Base-by-base conservation (phyloP, 2,888 invertebrate genomes). In the Listrodromus nycthemerus region DNA sequence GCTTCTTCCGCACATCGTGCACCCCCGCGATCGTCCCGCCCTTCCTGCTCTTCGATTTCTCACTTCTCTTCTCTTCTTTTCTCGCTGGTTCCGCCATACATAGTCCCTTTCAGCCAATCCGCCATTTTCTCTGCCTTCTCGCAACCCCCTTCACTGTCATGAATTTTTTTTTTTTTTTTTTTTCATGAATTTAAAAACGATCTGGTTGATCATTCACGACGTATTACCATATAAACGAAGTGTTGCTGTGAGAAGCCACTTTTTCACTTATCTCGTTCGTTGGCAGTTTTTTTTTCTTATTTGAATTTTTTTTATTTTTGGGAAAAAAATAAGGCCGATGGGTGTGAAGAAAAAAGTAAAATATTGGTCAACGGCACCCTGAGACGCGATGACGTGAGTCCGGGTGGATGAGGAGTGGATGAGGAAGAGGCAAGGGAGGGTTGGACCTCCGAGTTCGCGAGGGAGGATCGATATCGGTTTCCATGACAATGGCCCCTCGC, bases 391-490 rank as follows among this genome's bases (percentile, higher is more conserved):
- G 61, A 80, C 70, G 75, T 50, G 80, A 45, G 24, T 58, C 37
- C 30, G 55, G 66, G 30, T 45, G 21, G 58, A 6, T 41, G 21
- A 58, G 48, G 37, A 61, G 30, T 30, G 65, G 4, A 30, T 41
- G 33, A 52, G 41, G 52, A 24, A 50, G 48, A 63, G 45, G 45
- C 67, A 45, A n/a, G 24, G 65, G 78, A 58, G 77, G 73, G 78
- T 84, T 79, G 84, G 81, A 81, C 78, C 84, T 81, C 81, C 74
- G 74, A 70, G 65, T 69, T 52, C 70, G 45, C 67, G 58, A 75
- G 81, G 81, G 85, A 87, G 89, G 91, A 92, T 92, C 93, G 91
- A 93, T 93, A 92, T 90, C 87, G 90, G 93, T 92, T 92, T 88
- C 93, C 92, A 93, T 93, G 91, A 91, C 85, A 89, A 93, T 92